These are phyloP conservation scores for Syngnathus floridae DNA, from an alignment of 2,113 vertebrate species.

Conservation along the genomic window DNA sequence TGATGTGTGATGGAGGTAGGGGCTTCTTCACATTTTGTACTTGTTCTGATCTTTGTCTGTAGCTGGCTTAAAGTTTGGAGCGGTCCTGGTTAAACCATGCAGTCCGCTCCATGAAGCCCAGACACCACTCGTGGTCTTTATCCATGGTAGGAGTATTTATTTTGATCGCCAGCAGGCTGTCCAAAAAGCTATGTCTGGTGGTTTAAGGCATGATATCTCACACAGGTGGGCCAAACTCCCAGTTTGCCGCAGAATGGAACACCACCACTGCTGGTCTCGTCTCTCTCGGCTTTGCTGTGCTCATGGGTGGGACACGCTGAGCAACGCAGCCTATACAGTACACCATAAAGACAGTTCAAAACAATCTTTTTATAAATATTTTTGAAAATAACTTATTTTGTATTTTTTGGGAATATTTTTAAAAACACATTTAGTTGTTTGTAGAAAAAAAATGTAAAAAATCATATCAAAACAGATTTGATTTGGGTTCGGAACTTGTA, in stretches of 20 bases:
- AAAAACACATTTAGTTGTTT: too few relatives aligned
- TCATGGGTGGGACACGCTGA: slow-evolving; percentile 69
- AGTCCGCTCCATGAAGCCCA: slow-evolving; percentile 12
- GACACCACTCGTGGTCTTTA: slow-evolving; percentile 71
- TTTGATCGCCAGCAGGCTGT: neutral
- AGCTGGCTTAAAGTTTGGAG: slow-evolving; percentile 68
- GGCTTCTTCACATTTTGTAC: neutral
- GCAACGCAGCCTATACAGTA: neutral
- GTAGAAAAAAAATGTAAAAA: too few relatives aligned
- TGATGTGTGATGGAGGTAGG: neutral
- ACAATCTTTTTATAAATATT: neutral
- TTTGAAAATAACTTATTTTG: neutral
- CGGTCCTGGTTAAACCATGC: slow-evolving; percentile 66
- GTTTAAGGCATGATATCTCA: neutral
- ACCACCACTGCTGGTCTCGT: slow-evolving; percentile 65
- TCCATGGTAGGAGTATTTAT: slow-evolving; percentile 70
- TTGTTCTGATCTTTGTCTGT: neutral
- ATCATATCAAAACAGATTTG: too few relatives aligned
- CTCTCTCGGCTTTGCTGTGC: slow-evolving; percentile 72
- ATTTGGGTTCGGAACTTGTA: too few relatives aligned
- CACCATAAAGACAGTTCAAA: neutral
- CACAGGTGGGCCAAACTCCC: slow-evolving; percentile 77
- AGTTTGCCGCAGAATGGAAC: slow-evolving; percentile 77
- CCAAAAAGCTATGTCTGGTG: neutral
- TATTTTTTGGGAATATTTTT: neutral